Conservation (phyloP, 1,140 invertebrate genomes). For the Protaetia brevitarsis region DNA sequence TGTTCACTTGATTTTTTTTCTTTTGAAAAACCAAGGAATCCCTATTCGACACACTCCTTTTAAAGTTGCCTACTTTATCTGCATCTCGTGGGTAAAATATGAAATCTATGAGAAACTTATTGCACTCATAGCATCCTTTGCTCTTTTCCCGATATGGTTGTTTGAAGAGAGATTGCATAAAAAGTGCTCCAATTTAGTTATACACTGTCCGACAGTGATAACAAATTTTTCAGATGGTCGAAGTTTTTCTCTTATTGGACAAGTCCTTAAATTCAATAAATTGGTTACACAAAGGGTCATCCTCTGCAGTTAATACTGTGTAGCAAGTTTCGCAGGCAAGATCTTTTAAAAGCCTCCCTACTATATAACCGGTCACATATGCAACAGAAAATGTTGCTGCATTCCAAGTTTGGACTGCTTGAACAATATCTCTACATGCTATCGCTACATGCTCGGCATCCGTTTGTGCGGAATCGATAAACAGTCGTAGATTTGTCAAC, state of each 20-base stretch:
- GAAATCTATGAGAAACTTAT: constrained; percentile 1
- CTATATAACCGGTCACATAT: constrained; percentile 26
- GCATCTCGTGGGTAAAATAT: constrained; percentile 12
- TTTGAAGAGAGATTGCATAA: neutral
- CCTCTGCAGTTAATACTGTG: too few relatives aligned
- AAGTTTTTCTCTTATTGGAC: neutral
- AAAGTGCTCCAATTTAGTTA: too few relatives aligned
- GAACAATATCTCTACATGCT: neutral
- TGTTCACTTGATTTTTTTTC: constrained; percentile 19
- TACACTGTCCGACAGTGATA: too few relatives aligned
- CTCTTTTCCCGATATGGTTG: neutral
- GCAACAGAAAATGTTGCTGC: constrained; percentile 23
- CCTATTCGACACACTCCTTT: constrained; percentile 26
- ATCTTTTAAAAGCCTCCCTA: neutral
- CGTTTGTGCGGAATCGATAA: constrained; percentile 13
- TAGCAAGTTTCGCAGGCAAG: constrained; percentile 21
- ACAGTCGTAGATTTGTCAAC: constrained; percentile 24
- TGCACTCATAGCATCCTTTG: neutral
- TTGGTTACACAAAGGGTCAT: too few relatives aligned
- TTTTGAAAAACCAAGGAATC: constrained; percentile 27
- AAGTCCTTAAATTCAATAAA: too few relatives aligned
- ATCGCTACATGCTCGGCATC: neutral
- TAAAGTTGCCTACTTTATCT: neutral
- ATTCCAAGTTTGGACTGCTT: neutral
- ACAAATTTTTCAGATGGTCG: too few relatives aligned